These are phyloP conservation scores for Drosophila cognata DNA, from an alignment of 2,888 invertebrate species.

Conservation along the genomic window DNA sequence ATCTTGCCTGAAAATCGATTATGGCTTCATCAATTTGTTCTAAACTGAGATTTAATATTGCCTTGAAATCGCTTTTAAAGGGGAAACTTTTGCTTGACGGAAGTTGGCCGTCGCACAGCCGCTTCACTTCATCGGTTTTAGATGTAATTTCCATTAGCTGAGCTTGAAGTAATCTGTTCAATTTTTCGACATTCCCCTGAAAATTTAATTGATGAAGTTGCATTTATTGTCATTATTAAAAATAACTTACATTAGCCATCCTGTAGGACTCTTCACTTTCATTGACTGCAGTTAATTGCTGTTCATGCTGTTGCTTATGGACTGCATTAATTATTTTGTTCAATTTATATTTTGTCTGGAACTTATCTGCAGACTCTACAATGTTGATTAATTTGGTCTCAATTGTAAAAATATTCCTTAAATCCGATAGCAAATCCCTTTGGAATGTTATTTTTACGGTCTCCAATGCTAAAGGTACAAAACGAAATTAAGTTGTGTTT, in stretches of 20 bases:
- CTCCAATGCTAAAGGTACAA: conserved; percentile 34
- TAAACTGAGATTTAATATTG: conserved; percentile 86
- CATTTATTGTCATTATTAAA: no score
- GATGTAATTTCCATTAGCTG: conserved; percentile 16
- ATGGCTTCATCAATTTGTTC: conserved; percentile 86
- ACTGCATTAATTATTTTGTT: conserved; percentile 12
- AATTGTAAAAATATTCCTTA: conserved; percentile 16
- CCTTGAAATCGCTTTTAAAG: conserved; percentile 86
- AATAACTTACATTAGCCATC: conserved; percentile 24
- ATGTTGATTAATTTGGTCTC: conserved; percentile 31
- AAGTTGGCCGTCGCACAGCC: conserved; percentile 50
- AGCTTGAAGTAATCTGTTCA: conserved; percentile 20
- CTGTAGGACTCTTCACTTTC: conserved; percentile 32
- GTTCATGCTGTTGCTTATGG: conserved; percentile 35
- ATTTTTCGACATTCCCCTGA: conserved; percentile 28
- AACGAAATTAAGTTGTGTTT: not conserved
- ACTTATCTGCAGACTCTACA: conserved; percentile 4
- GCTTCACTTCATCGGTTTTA: conserved; percentile 32
- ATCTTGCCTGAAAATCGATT: conserved; percentile 87
- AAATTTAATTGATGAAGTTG: not conserved
- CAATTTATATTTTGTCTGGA: conserved; percentile 7
- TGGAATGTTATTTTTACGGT: conserved; percentile 17
- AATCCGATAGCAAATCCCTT: conserved; percentile 12
- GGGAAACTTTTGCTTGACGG: conserved; percentile 87
- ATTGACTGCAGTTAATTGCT: conserved; percentile 34